phyloP scores from a whole-genome alignment of 2,797 vertebrate genomes.

The Borostomias antarcticus region DNA sequence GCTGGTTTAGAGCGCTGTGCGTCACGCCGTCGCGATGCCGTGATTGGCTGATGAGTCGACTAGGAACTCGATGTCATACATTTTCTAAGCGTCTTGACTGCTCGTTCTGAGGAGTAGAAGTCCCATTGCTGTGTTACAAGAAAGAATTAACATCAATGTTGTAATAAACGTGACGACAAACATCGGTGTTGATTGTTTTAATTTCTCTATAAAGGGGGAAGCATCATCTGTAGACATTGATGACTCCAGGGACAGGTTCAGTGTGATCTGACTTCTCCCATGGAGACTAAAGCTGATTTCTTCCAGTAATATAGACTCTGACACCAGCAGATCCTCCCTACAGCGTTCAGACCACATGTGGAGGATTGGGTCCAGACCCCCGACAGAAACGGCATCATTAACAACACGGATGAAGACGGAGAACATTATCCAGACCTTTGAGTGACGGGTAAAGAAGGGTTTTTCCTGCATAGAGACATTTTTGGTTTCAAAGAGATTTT shows the following conservation, averaged over 20 bases:
- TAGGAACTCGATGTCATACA: too few relatives aligned
- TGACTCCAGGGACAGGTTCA: constrained; percentile 24
- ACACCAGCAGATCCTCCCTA: constrained; percentile 1
- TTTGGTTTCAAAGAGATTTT: too few relatives aligned
- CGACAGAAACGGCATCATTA: constrained; percentile 22
- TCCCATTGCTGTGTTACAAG: constrained; percentile 64
- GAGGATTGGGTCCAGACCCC: not conserved
- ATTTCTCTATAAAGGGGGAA: constrained; percentile 18
- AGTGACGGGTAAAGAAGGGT: too few relatives aligned
- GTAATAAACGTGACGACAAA: constrained; percentile 36
- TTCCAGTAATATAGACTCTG: constrained; percentile 7
- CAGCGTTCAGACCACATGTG: constrained; percentile 23
- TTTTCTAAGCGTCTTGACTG: too few relatives aligned
- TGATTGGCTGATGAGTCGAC: constrained; percentile 44
- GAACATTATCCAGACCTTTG: not conserved
- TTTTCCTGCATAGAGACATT: too few relatives aligned
- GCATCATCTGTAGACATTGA: constrained; percentile 11
- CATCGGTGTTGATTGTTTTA: constrained; percentile 11
- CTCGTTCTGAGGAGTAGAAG: constrained; percentile 57
- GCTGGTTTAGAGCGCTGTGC: constrained; percentile 48
- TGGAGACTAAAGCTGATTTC: not conserved
- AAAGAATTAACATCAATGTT: constrained; percentile 60
- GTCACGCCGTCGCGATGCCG: constrained; percentile 44
- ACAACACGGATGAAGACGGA: not conserved
- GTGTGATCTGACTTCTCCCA: constrained; percentile 18